Evolutionary conservation across 2,113 vertebrate species (phyloP), one percentile per base, ranked within the genome.

Genomic region (Corythoichthys haematopterus): DNA sequence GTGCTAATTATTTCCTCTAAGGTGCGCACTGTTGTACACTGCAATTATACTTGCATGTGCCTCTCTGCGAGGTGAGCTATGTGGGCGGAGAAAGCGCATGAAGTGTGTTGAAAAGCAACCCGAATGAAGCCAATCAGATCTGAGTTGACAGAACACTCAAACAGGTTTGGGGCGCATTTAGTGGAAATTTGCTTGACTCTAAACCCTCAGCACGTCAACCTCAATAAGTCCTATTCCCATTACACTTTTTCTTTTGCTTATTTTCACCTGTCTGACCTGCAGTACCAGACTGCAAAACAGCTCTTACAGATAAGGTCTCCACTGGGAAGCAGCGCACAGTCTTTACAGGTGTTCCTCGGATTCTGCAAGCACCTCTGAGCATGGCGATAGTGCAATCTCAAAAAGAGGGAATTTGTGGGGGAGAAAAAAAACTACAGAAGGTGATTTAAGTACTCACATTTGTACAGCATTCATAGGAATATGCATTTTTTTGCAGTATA

Each of bases 1-100:
- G 81, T 87, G 84, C 87, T 91, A 92, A 92, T 93, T 91, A 93
- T 92, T 92, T 92, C 87, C 89, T 92, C 89, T 84, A 88, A 92
- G 92, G 90, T 91, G 89, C 77, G 73, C 85, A 79, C 89, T 90
- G 87, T 88, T 91, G 89, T 91, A 89, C 88, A 90, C 88, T 88
- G 90, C 90, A 92, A 93, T 93, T 92, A 93, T 88, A 87, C 85
- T 87, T 85, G 86, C 79, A 28, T 28, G 20, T 28, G 79, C 83
- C 74, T 67, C 85, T 78, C 75, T 76, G 75, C 83, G 83, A 79
- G 71, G 71, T 83, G 79, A 79, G 66, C 76, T 66, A 66, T 74
- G 84, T 83, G 70, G 84, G 79, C 84, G 84, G 86, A 80, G 84
- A 85, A 80, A 81, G 37, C 63, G 70, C 61, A 55, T 81, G 72